Conservation (phyloP, 2,797 vertebrate species). For the Orientallactaga sibirica region DNA sequence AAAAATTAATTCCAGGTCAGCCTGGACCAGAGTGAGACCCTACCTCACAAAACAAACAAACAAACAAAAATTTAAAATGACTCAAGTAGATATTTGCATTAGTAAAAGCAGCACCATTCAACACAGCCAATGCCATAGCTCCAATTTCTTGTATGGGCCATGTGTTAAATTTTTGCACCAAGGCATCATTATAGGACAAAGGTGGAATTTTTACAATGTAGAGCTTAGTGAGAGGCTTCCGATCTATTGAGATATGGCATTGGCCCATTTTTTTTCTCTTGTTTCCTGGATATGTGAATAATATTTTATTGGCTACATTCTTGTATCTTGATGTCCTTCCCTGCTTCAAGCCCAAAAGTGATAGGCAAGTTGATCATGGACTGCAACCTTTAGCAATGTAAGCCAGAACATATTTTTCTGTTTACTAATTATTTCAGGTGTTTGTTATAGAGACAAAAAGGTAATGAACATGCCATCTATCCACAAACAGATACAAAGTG, state of each 20-base stretch:
- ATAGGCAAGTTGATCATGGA: not conserved
- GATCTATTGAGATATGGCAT: not conserved
- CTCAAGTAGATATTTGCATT: not conserved
- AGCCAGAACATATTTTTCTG: too few species aligned
- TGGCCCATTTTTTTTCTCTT: not conserved
- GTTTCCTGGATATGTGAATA: not conserved
- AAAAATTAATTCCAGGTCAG: too few species aligned
- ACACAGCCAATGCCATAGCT: too few species aligned
- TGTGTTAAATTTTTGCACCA: too few species aligned
- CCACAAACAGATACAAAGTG: not conserved
- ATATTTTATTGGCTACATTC: not conserved
- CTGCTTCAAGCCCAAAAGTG: not conserved
- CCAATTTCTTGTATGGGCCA: too few species aligned
- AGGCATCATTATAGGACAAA: not conserved
- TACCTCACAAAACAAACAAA: too few species aligned
- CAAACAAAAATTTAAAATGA: conserved; percentile 8
- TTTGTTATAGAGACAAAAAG: not conserved
- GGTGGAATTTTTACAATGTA: not conserved
- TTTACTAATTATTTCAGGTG: not conserved
- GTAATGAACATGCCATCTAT: not conserved
- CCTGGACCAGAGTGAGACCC: too few species aligned
- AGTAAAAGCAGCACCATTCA: not conserved
- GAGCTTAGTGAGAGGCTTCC: not conserved
- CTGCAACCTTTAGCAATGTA: not conserved
- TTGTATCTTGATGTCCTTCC: not conserved